Percentiles rank a stretch among this genome's conserved stretches.
Conservation (phyloP, 2,888 invertebrate genomes). For the Epicampocera succincta region DNA sequence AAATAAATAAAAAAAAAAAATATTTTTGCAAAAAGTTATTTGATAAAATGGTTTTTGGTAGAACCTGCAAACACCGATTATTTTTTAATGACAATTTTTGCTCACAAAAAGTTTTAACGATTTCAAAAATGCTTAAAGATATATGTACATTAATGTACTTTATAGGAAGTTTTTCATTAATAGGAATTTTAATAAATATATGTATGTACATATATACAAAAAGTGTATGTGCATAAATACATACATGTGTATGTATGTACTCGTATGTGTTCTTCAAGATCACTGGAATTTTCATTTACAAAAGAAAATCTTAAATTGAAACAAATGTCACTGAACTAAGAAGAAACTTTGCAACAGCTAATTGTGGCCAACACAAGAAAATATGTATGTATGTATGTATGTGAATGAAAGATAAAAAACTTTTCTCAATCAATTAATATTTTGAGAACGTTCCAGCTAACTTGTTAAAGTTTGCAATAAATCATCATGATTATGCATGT, state of each 20-base stretch:
- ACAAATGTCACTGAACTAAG: slow-evolving; percentile 41
- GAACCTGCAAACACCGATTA: too few relatives aligned
- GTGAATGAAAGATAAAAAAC: slow-evolving; percentile 24
- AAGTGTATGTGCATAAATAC: not conserved
- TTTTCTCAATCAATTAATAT: slow-evolving; percentile 25
- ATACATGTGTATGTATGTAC: not conserved
- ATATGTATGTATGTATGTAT: not conserved
- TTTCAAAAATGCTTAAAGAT: too few relatives aligned
- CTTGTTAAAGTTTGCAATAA: slow-evolving; percentile 3
- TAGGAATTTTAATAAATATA: too few relatives aligned
- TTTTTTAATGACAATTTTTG: too few relatives aligned
- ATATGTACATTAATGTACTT: too few relatives aligned
- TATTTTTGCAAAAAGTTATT: too few relatives aligned
- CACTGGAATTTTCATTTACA: slow-evolving; percentile 38
- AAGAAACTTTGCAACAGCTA: slow-evolving; percentile 30
- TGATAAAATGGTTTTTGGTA: too few relatives aligned
- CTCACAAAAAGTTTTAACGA: too few relatives aligned
- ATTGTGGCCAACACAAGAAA: slow-evolving; percentile 29
- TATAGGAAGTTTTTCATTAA: too few relatives aligned
- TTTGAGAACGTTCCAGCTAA: not conserved
- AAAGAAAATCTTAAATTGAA: not conserved
- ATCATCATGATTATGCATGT: not conserved
- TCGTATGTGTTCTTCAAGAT: not conserved
- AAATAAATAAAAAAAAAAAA: too few relatives aligned
- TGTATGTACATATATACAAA: too few relatives aligned